Evolutionary conservation across 2,888 invertebrate species (phyloP), one percentile per base, ranked within the genome.

Genomic region (Orthosia gothica): DNA sequence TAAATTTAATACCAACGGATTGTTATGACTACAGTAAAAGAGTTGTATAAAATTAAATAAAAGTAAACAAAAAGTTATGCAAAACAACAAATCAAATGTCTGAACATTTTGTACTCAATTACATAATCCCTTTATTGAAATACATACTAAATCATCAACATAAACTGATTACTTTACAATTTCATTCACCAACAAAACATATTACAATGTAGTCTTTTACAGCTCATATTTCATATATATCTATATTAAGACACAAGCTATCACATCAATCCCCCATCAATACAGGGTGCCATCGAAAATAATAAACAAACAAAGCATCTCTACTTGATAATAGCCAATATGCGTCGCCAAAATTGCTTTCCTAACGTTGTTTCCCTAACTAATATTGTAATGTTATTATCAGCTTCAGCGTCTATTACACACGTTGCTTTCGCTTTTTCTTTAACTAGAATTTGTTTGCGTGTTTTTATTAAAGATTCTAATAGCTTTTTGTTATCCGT

Each of bases 291-390:
- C 69, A 84, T 85, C 76, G 65, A 89, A 88, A 86, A 81, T 88
- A 89, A 89, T 87, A 85, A 87, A 83, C 70, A 73, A 81, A 81
- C 77, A 87, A 86, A 88, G 83, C 85, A 87, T 85, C 83, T 87
- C 84, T 88, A 90, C 90, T 91, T 91, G 93, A 92, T 96, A 95
- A 96, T 95, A 96, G 95, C 89, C 96, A 96, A 96, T 96, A 96
- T 96, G 95, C 93, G 95, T 93, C 91, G 93, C 95, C 95, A 90
- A 96, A 96, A 96, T 96, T 96, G 96, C 95, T 94, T 95, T 93
- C 89, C 92, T 96, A 96, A 96, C 94, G 90, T 93, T 92, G 93
- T 96, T 96, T 95, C 92, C 94, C 90, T 92, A 94, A 95, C 95
- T 95, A 95, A 94, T 94, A 95, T 92, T 89, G 92, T 86, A 95